phyloP scores from a whole-genome alignment of 2,113 vertebrate species.

The Irena cyanogastra region DNA sequence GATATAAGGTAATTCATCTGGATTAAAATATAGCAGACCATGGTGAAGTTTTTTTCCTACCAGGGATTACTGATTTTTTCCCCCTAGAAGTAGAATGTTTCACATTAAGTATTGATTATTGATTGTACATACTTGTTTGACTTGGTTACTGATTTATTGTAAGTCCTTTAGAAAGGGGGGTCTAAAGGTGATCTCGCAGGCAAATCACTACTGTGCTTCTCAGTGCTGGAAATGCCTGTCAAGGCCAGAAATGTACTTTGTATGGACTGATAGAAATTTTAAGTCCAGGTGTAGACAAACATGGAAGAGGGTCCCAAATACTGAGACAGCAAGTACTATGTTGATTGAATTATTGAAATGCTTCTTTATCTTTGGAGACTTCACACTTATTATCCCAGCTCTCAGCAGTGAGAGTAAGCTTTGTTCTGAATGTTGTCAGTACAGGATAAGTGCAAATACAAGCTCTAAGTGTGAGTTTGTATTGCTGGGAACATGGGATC shows the following conservation, averaged over 20 bases:
- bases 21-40: neutral
- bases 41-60: neutral
- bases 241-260: neutral
- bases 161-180: neutral
- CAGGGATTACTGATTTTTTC: neutral
- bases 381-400: neutral
- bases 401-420: neutral
- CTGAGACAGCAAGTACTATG: neutral
- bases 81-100: neutral
- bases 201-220: neutral
- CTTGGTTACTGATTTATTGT: neutral
- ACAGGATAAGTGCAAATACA: neutral
- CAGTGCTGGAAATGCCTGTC: neutral
- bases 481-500: neutral
- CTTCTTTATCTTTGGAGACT: neutral
- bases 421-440: neutral
- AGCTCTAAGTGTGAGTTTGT: neutral
- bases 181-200: neutral
- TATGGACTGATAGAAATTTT: neutral
- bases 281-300: neutral
- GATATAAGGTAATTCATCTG: slow-evolving; percentile 83
- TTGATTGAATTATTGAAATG: neutral
- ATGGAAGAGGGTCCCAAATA: neutral
- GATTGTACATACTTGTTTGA: neutral
- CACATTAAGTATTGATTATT: neutral